A percentile compares a stretch with the other conserved stretches of the same genome.
Conservation (phyloP, 2,888 invertebrate genomes). For the Dendrolimus pini region DNA sequence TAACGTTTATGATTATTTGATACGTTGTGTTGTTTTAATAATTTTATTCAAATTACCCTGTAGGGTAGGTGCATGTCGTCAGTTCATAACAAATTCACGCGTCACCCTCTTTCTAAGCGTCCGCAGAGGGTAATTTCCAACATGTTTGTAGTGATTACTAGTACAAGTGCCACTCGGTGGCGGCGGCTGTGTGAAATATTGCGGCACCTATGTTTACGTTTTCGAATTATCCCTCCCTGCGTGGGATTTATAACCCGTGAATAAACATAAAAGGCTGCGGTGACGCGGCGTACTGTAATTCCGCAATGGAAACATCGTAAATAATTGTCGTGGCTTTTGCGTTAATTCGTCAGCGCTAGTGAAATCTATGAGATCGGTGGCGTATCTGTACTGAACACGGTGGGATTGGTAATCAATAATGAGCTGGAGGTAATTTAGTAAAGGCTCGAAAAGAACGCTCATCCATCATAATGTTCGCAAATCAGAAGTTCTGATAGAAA, state of each 20-base stretch:
- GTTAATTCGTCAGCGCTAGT: slow-evolving; percentile 51
- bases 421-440: too few species aligned
- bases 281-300: slow-evolving; percentile 44
- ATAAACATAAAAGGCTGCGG: slow-evolving; percentile 58
- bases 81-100: slow-evolving; percentile 51
- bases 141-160: slow-evolving; percentile 61
- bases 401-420: too few species aligned
- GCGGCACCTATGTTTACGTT: slow-evolving; percentile 57
- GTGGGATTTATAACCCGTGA: slow-evolving; percentile 60
- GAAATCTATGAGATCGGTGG: slow-evolving; percentile 49
- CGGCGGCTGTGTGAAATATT: slow-evolving; percentile 55
- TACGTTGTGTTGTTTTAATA: too few species aligned
- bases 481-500: too few species aligned
- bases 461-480: too few species aligned
- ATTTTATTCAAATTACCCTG: too few species aligned
- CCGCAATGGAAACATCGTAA: slow-evolving; percentile 53
- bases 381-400: slow-evolving; percentile 1
- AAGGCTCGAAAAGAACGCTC: too few species aligned
- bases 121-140: slow-evolving; percentile 48
- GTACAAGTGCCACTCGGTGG: slow-evolving; percentile 48
- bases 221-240: slow-evolving; percentile 56
- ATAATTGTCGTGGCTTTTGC: slow-evolving; percentile 59
- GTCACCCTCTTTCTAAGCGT: slow-evolving; percentile 27
- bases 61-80: slow-evolving; percentile 32
- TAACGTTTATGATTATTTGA: too few species aligned